Evolutionary conservation across 2,797 vertebrate species (phyloP), one percentile per base, ranked within the genome.

Genomic region (Meriones psammophilus): DNA sequence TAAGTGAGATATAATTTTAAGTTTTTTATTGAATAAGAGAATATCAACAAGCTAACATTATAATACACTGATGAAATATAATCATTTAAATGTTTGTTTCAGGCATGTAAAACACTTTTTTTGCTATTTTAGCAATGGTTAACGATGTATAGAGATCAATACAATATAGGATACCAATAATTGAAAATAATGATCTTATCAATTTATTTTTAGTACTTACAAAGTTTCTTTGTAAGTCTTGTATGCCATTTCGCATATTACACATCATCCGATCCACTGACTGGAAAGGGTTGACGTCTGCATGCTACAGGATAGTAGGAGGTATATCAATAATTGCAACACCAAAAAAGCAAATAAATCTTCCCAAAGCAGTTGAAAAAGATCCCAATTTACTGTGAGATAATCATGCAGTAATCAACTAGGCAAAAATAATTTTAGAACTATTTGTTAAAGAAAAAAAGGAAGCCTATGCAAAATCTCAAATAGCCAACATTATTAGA

Each of bases 221-320:
- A 97, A 99, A 98, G 97, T 99, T 99, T 95, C 98, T 98, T 88
- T 99, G 98, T 98, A 99, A 98, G 13, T 99, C 99, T 46, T 98
- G 97, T 99, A 99, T 99, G 90, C 97, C 98, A 98, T 98, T 99
- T 96, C 98, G 98, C 99, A 99, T 98, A 96, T 98, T 99, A 94
- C 98, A 88, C 99, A 99, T 99, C 99, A 99, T 98, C 98, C 96
- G 99, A 97, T 99, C 99, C 97, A 99, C 98, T 96, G 98, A 98
- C 96, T 98, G 97, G 93, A 99, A 99, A 88, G 99, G 99, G 36
- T 89, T 96, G 98, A 98, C 97, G 97, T 98, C 98, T 92, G 80
- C 88, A 97, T 69, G 97, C 97, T 98, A 96, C 13, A 89, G 74
- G 74, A 96, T 92, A 96, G 97, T 18, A 85, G 46, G 73, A 33